A percentile compares a stretch with the other conserved stretches of the same genome.
phyloP scores from a whole-genome alignment of 2,888 invertebrate genomes.

The Sceliomorpha sp. region DNA sequence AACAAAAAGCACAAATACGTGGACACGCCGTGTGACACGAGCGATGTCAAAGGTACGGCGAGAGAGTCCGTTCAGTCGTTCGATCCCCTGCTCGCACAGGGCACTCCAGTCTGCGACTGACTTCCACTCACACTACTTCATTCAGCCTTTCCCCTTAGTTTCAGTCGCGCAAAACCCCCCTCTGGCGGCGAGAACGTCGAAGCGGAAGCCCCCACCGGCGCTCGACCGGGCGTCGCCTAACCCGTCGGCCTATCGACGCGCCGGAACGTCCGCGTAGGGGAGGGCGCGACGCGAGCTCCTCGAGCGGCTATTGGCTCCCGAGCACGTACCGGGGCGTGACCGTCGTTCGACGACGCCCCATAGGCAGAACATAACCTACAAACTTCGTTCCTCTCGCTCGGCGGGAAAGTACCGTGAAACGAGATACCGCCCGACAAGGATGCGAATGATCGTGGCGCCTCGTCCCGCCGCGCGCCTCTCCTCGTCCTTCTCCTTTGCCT shows the following conservation, averaged over 20 bases:
- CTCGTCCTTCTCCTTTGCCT: constrained; percentile 31
- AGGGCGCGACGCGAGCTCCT: constrained; percentile 3
- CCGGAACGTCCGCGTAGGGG: constrained; percentile 40
- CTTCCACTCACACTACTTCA: constrained; percentile 79
- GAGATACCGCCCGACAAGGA: constrained; percentile 49
- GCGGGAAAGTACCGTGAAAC: constrained; percentile 67
- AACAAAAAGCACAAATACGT: constrained; percentile 16
- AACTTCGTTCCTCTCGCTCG: constrained; percentile 57
- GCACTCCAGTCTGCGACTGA: constrained; percentile 80
- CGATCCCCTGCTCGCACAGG: constrained; percentile 79
- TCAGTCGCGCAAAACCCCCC: constrained; percentile 82
- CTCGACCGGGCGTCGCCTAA: constrained; percentile 75
- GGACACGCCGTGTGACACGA: constrained; percentile 58
- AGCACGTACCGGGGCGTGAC: constrained; percentile 72
- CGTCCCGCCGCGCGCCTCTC: constrained; percentile 26
- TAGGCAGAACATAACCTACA: constrained; percentile 19
- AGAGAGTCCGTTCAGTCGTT: constrained; percentile 69
- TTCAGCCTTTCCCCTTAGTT: constrained; percentile 75
- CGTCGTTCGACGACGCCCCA: constrained; percentile 38
- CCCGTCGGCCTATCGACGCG: constrained; percentile 76
- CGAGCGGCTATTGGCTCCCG: constrained; percentile 74
- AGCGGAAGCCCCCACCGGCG: constrained; percentile 79
- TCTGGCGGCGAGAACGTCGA: constrained; percentile 81
- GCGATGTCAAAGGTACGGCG: constrained; percentile 62
- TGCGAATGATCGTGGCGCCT: constrained; percentile 17